These are phyloP conservation scores for Dilophus febrilis DNA, from an alignment of 2,888 invertebrate genomes.

Conservation along the genomic window DNA sequence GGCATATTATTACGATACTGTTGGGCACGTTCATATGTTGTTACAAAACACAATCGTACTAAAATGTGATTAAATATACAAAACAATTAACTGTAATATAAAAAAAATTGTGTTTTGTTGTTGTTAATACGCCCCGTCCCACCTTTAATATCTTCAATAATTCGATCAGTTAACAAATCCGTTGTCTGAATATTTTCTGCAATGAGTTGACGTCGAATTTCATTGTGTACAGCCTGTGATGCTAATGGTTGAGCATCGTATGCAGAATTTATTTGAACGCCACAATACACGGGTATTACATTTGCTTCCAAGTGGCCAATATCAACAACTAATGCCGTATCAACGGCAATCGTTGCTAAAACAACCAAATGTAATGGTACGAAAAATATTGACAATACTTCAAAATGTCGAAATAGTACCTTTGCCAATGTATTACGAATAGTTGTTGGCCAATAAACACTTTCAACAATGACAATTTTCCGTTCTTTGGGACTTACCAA, in stretches of 20 bases:
- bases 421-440: conserved; percentile 78
- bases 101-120: not conserved
- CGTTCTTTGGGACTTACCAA: conserved; percentile 87
- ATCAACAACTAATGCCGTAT: conserved; percentile 70
- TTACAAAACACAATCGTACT: conserved; percentile 81
- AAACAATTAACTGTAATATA: too few species aligned
- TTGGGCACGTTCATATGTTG: conserved; percentile 49
- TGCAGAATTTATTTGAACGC: conserved; percentile 68
- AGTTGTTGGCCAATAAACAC: conserved; percentile 60
- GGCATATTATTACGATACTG: conserved; percentile 32
- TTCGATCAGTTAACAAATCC: conserved; percentile 31
- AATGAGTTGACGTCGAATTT: conserved; percentile 35
- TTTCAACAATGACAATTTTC: conserved; percentile 82
- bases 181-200: conserved; percentile 26
- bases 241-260: conserved; percentile 70
- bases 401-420: conserved; percentile 83
- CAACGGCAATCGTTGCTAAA: conserved; percentile 64
- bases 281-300: conserved; percentile 71
- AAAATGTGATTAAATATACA: too few species aligned
- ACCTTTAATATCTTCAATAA: conserved; percentile 63
- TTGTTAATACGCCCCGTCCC: conserved; percentile 7
- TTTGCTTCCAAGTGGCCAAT: conserved; percentile 74
- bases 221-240: conserved; percentile 51
- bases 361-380: conserved; percentile 74
- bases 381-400: conserved; percentile 68